Percentiles rank a stretch among this genome's conserved stretches.
Evolutionary conservation across 1,140 invertebrate species (phyloP).

Genomic region (Drosophila equinoxialis): DNA sequence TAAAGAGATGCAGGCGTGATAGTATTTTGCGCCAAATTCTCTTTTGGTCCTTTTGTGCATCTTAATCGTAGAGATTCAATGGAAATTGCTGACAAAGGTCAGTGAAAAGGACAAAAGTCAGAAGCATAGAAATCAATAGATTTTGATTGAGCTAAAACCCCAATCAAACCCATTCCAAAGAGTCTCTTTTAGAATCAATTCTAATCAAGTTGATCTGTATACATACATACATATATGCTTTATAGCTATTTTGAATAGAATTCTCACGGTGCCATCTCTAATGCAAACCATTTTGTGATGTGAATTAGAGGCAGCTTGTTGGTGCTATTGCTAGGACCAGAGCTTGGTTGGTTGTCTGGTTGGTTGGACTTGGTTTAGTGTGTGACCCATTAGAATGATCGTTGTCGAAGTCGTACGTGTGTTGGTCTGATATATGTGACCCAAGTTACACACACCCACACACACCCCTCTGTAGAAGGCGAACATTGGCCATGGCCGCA

Average conservation of each 20-base stretch:
- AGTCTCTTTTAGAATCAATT: too few relatives aligned
- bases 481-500: constrained; percentile 57
- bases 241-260: constrained; percentile 19
- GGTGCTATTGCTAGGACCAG: constrained; percentile 10
- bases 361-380: constrained; percentile 58
- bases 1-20: constrained; percentile 12
- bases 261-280: constrained; percentile 16
- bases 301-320: constrained; percentile 56
- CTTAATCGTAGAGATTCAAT: not conserved
- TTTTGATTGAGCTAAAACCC: not conserved
- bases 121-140: not conserved
- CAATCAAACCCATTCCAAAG: too few relatives aligned
- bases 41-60: not conserved
- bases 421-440: constrained; percentile 62
- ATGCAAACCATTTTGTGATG: constrained; percentile 30
- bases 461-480: constrained; percentile 22
- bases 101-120: not conserved
- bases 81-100: constrained; percentile 3
- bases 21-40: not conserved
- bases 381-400: constrained; percentile 81
- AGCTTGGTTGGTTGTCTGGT: not conserved
- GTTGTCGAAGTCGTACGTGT: constrained; percentile 78
- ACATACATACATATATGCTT: not conserved
- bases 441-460: constrained; percentile 19
- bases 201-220: not conserved